Percentiles rank a stretch among this genome's conserved stretches.
These are phyloP conservation scores for Austrolebias charrua DNA, from an alignment of 2,797 vertebrate species.

Conservation along the genomic window DNA sequence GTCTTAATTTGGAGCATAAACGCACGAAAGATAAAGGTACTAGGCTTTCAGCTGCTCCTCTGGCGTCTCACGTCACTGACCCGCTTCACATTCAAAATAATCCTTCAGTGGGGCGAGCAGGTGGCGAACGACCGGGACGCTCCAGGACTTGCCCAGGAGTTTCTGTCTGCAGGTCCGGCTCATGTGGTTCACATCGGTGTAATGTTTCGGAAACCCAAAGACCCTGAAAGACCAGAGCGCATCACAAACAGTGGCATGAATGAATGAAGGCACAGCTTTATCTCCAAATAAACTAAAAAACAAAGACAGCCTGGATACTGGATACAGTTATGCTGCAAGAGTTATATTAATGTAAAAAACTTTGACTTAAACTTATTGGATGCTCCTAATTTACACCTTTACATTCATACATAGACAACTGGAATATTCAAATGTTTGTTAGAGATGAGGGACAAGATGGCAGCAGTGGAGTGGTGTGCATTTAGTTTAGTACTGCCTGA, in stretches of 20 bases:
- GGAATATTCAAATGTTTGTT: too few species aligned
- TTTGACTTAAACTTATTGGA: too few species aligned
- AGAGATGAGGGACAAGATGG: too few species aligned
- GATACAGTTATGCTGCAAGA: neutral
- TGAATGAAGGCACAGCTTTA: neutral
- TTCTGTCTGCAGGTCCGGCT: slow-evolving; percentile 85
- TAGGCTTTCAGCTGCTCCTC: slow-evolving; percentile 24
- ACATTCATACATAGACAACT: too few species aligned
- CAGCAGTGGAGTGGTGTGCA: too few species aligned
- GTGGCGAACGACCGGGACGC: slow-evolving; percentile 91
- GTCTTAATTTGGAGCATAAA: slow-evolving; percentile 24
- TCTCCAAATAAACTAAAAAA: too few species aligned
- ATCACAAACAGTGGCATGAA: neutral
- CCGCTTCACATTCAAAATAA: slow-evolving; percentile 90
- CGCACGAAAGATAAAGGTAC: slow-evolving; percentile 22
- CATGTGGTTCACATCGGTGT: slow-evolving; percentile 91
- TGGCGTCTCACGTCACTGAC: slow-evolving; percentile 16
- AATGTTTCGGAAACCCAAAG: slow-evolving; percentile 95
- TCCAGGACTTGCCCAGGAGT: slow-evolving; percentile 92
- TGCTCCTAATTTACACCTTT: too few species aligned
- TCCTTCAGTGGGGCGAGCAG: slow-evolving; percentile 95
- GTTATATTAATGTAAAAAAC: too few species aligned
- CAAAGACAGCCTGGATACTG: neutral
- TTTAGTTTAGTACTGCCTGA: too few species aligned
- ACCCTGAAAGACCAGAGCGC: slow-evolving; percentile 76